phyloP scores from a whole-genome alignment of 2,113 vertebrate genomes.

The Zapornia atra region DNA sequence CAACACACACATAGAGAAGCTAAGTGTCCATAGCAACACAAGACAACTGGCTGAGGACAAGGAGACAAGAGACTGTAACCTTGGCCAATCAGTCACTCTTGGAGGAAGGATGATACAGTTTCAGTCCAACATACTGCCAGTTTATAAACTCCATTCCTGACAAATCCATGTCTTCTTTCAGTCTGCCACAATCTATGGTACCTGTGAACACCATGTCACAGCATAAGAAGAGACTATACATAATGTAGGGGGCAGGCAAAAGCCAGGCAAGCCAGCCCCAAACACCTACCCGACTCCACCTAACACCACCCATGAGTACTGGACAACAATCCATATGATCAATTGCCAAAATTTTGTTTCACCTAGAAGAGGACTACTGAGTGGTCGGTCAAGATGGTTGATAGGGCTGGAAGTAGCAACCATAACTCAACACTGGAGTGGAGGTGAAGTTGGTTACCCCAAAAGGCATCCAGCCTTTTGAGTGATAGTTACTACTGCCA shows the following conservation, averaged over 20 bases:
- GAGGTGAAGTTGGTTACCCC: not conserved
- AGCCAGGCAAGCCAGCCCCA: not conserved
- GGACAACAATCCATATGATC: not conserved
- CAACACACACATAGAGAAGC: not conserved
- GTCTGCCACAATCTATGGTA: fast-evolving
- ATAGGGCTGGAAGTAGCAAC: not conserved
- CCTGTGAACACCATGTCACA: not conserved
- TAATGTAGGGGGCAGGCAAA: not conserved
- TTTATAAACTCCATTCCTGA: not conserved
- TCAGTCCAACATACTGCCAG: not conserved
- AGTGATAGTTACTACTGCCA: not conserved
- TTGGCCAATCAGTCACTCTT: not conserved
- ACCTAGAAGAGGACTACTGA: not conserved
- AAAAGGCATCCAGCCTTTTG: not conserved
- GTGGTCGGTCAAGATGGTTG: not conserved
- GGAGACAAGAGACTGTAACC: not conserved
- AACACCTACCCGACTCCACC: not conserved
- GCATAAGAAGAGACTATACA: not conserved
- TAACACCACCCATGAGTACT: not conserved
- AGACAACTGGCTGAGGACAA: not conserved
- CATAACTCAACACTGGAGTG: not conserved
- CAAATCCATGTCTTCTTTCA: not conserved
- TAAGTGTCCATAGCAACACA: not conserved
- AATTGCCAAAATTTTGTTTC: not conserved
- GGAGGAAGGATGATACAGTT: not conserved